Evolutionary conservation across 2,888 invertebrate genomes (phyloP), one percentile per base, ranked within the genome.

Genomic region (Eupeodes luniger): DNA sequence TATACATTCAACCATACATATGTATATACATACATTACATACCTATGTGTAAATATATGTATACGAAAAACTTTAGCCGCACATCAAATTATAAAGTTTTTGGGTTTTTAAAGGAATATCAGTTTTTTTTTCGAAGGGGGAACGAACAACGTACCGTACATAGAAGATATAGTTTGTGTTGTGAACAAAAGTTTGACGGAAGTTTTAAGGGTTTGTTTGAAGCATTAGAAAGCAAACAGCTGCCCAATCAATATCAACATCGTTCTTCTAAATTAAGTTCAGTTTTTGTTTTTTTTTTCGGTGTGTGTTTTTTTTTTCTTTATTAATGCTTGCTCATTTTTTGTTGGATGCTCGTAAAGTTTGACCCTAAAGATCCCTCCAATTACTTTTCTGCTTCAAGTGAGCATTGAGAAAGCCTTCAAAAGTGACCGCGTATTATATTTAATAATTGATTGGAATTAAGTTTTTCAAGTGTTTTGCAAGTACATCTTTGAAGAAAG

Each of bases 51-150:
- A 36, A 36, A 7, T 36, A 36, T 36, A 36, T 36, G 19, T 9
- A 9, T 81, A 55, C 47, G 61, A 78, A 78, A 77, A 72, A 78
- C 78, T 78, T 85, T 82, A 36, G 78, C 82, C 78, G 67, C 82
- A 78, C 82, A 78, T 78, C 85, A 78, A 78, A 79, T 79, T 79
- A 82, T 82, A 79, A 82, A 82, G 62, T 86, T 86, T 82, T 75
- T 19, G 57, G 19, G 14, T 34, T 47, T 40, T 9, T 36, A 12
- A 44, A 9, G 72, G 44, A 19, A 10, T 5, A 11, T 4, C 11
- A 36, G 36, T 36, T 36, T 6, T 36, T 5, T 6, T 36, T 5
- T 6, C 36, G 5, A 1, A 5, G 16, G 3, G 16, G 1, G 11
- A 14, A 12, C 19, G 27, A 47, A 47, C 19, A 19, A 4, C 7